Evolutionary conservation across 2,113 vertebrate species (phyloP), one percentile per base, ranked within the genome.

Genomic region (Mormyrus lacerda): DNA sequence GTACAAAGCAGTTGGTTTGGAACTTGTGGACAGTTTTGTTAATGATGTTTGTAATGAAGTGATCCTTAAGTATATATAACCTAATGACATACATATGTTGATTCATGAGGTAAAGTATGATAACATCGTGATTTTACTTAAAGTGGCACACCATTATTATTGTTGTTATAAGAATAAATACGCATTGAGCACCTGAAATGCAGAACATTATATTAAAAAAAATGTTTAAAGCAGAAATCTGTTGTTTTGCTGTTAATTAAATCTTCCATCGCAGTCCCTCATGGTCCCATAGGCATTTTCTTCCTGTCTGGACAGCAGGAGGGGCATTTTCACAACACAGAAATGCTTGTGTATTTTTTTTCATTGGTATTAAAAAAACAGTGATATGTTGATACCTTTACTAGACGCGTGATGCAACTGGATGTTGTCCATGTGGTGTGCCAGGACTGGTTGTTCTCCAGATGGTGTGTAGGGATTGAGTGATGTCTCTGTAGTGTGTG

Each of bases 221-320:
- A 42, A 42, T 76, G 0, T 79, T 79, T 79, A 19, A 35, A 13
- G n/a, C 31, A 35, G 44, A 79, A 50, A n/a, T 65, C 11, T 51
- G 58, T 47, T 35, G 24, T 61, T 83, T 87, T 83, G 24, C 44
- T 35, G 51, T 84, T 90, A 58, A 83, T 88, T 88, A 44, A 65
- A 55, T 82, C 73, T 73, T 88, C 76, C 35, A 61, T 76, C 69
- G 8, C 15, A 45, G 27, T 73, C 17, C 73, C 13, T 82, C 51
- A 88, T 58, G 44, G 61, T 21, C 24, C 73, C 42, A 39, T n/a
- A 3, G 87, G 50, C n/a, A 79, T 58, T 42, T 51, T 58, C 48
- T 58, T 55, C 19, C 87, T n/a, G 31, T 5, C 53, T 65, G 87
- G 89, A 88, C 51, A 65, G 87, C 48, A 86, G 17, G 85, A 55